Evolutionary conservation across 1,140 invertebrate genomes (phyloP), one percentile per base, ranked within the genome.

Genomic region (Heliconius melpomene): DNA sequence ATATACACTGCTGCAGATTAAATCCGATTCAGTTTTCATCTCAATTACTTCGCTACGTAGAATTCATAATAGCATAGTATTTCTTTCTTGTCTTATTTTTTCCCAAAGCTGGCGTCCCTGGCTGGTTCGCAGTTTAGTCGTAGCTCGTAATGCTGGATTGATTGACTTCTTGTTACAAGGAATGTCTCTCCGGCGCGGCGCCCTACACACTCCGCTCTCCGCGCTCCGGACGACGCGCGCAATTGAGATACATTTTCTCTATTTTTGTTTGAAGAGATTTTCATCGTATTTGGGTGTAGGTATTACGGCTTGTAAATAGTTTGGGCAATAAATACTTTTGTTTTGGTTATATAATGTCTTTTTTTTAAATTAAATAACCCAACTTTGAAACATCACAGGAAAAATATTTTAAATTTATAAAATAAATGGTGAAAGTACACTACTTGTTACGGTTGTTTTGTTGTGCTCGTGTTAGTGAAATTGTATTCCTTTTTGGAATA

Each of bases 131-230:
- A 81, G 74, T 75, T 71, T 54, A 40, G 76, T 38, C 46, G 72
- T 81, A 74, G 71, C 75, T 38, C 46, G 72, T 81, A 78, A 72
- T 78, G 23, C 75, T 57, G 72, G 72, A 78, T 81, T 78, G 75
- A 79, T 79, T 79, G 78, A 38, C 52, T 60, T 20, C 74, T 75
- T 66, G 74, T 75, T 60, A 66, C 32, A 60, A n/a, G 26, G n/a
- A 57, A 23, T 23, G 54, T 57, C 20, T 57, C 50, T 20, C 20
- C 3, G 9, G 7, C 54, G 2, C 9, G 9, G 18, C 54, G 7
- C n/a, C 20, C n/a, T 20, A n/a, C 54, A 7, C 52, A 18, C 52
- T 54, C 52, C 52, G 6, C 54, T 23, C n/a, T 20, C n/a, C 7
- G 23, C 26, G 60, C 26, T 29, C 8, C 60, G 60, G 29, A 66